A percentile compares a stretch with the other conserved stretches of the same genome.
Conservation (phyloP, 2,113 vertebrate genomes). For the Saiga tatarica region DNA sequence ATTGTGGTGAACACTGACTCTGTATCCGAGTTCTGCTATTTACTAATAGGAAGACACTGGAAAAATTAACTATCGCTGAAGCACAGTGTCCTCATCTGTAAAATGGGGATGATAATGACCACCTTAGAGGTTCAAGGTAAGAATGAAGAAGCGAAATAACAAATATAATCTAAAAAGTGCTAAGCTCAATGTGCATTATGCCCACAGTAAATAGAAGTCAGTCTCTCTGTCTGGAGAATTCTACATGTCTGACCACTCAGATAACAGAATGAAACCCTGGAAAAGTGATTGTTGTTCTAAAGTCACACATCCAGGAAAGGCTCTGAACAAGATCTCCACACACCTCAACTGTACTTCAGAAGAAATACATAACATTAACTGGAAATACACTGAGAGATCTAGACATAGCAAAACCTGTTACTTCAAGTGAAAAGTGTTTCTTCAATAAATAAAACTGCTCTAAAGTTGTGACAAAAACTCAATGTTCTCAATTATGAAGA, state of each 20-base stretch:
- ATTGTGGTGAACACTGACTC: neutral
- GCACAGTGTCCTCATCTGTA: neutral
- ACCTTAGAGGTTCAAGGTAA: neutral
- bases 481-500: neutral
- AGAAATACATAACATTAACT: slow-evolving; percentile 15
- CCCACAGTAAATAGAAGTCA: neutral
- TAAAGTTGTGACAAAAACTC: neutral
- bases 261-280: neutral
- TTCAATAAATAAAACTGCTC: neutral
- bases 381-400: neutral
- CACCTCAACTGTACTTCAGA: neutral
- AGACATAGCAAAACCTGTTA: neutral
- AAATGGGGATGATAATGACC: neutral
- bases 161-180: neutral
- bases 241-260: neutral
- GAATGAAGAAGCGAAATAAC: neutral
- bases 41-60: neutral
- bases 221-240: neutral
- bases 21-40: neutral
- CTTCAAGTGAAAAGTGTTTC: neutral
- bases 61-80: neutral
- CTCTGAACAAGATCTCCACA: neutral
- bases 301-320: neutral
- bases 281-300: neutral
- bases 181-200: neutral